Base-by-base conservation (phyloP, 2,888 invertebrate genomes). In the Sphaerophoria taeniata region DNA sequence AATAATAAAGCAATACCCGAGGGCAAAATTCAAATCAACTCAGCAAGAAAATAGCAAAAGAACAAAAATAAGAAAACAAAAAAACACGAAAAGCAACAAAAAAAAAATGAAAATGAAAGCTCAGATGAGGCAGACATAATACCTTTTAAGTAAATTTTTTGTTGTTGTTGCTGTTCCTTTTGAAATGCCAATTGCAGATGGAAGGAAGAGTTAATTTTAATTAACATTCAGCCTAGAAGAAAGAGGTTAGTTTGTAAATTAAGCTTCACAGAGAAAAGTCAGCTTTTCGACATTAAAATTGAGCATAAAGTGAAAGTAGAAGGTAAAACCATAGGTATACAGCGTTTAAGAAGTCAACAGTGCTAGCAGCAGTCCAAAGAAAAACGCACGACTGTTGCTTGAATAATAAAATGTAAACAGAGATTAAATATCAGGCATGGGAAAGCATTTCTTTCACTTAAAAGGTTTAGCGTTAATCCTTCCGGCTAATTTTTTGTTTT, bases 161-260 rank as follows among this genome's bases (percentile, higher is more conserved):
- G 49, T 67, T 24, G n/a, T 82, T 36, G 39, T 39, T 39, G 39
- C 9, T 39, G 39, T 39, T 39, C 39, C 69, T 69, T 73, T 77
- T 77, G 45, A 82, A 77, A 73, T 82, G 82, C 73, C 82, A 82
- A 82, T 73, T 77, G 61, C 82, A 82, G 82, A 73, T 65, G 72
- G 49, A 47, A 60, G 82, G 43, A 73, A 56, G 82, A 73, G 73
- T 82, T 77, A 72, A 77, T 82, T 82, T 82, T 77, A 82, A 82
- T 77, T 82, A 82, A 73, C 56, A 77, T 77, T 69, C 69, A 77
- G 63, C 69, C 82, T 67, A 67, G 55, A 55, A 63, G 72, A 58
- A 69, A 76, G 43, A 75, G 71, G 53, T 82, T 73, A 69, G 60
- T 72, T 53, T 67, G 53, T 24, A 76, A 81, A 71, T 63, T 65